These are phyloP conservation scores for Spatulosminthurus flaviceps DNA, from an alignment of 2,888 invertebrate genomes.

Conservation along the genomic window DNA sequence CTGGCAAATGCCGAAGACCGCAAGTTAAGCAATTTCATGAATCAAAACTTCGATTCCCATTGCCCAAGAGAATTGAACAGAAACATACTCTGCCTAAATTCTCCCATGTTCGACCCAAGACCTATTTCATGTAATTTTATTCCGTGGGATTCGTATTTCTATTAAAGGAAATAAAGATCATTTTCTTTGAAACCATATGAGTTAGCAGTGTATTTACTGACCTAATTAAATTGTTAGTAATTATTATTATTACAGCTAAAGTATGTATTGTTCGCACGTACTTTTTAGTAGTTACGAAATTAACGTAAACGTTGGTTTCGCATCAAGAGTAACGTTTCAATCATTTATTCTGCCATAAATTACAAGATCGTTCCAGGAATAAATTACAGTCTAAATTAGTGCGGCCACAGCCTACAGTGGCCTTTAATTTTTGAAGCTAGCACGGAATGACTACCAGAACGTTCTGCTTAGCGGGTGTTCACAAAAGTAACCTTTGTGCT, in stretches of 20 bases:
- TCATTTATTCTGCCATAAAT: no score
- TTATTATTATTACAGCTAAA: no score
- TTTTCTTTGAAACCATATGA: conserved; percentile 23
- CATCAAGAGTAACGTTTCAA: no score
- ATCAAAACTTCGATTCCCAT: conserved; percentile 94
- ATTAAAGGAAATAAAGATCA: conserved; percentile 43
- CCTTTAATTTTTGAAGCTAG: background rate
- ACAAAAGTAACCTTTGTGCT: conserved; percentile 72
- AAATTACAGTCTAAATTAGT: no score
- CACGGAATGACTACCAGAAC: conserved; percentile 60
- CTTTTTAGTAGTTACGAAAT: no score
- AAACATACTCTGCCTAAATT: conserved; percentile 84
- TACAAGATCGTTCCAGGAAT: no score
- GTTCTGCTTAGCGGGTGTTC: conserved; percentile 74
- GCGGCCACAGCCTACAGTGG: no score
- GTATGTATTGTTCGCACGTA: no score
- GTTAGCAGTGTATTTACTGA: no score
- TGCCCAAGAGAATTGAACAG: conserved; percentile 89
- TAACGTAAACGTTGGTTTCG: no score
- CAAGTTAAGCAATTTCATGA: conserved; percentile 99
- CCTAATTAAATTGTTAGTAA: no score
- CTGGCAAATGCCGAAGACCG: conserved; percentile 88
- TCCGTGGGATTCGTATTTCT: conserved; percentile 26
- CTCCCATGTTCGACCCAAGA: conserved; percentile 83
- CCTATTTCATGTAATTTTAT: conserved; percentile 74